phyloP scores from a whole-genome alignment of 2,797 vertebrate species.

The Calcarius lapponicus region DNA sequence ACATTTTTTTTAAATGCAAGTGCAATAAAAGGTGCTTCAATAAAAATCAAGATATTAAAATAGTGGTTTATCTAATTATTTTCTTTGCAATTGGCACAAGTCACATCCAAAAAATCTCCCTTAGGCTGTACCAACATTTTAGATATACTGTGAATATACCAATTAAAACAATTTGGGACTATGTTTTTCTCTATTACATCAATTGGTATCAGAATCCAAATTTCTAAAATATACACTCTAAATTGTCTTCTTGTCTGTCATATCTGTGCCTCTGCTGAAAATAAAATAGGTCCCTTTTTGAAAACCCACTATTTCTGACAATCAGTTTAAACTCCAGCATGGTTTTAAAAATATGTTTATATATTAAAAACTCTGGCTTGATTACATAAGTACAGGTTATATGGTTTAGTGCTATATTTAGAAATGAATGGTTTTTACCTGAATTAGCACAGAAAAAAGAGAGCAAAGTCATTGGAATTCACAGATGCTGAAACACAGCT shows the following conservation, averaged over 20 bases:
- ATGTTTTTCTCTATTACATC: not conserved
- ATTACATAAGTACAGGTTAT: not conserved
- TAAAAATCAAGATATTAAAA: not conserved
- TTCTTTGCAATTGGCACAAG: not conserved
- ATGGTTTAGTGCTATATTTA: not conserved
- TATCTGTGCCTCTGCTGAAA: not conserved
- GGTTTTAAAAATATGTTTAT: not conserved
- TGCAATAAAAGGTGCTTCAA: not conserved
- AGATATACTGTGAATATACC: not conserved
- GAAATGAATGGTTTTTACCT: not conserved
- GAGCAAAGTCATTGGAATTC: not conserved
- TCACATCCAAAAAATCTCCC: not conserved
- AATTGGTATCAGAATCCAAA: not conserved
- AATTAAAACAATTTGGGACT: not conserved
- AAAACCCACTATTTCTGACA: not conserved
- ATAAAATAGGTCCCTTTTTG: not conserved
- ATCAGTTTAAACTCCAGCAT: not conserved
- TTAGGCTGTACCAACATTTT: not conserved
- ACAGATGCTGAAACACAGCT: not conserved
- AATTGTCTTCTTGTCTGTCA: not conserved
- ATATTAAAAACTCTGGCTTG: not conserved
- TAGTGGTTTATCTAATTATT: not conserved
- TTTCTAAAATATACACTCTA: not conserved
- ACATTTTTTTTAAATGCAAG: not conserved
- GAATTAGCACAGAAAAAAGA: not conserved